Percentiles rank a stretch among this genome's conserved stretches.
Evolutionary conservation across 2,797 vertebrate species (phyloP).

Genomic region (Danio choprae): DNA sequence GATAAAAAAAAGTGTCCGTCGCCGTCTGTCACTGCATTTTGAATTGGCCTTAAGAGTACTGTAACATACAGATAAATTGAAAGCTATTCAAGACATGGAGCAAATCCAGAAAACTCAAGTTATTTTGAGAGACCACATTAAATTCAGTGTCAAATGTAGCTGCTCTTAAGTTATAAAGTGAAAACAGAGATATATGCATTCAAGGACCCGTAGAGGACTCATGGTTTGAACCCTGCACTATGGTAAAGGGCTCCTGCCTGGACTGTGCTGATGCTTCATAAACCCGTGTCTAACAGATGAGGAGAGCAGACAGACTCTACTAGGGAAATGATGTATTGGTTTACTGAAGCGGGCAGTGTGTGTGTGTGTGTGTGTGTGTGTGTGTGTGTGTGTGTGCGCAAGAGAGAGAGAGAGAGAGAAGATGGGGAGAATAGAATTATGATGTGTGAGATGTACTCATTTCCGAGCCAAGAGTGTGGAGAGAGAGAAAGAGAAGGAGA

Average conservation of each 20-base stretch:
- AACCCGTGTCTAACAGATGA: slow-evolving; percentile 50
- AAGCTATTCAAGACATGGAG: not conserved
- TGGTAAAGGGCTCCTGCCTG: slow-evolving; percentile 53
- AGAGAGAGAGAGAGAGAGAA: slow-evolving; percentile 15
- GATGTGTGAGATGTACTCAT: slow-evolving; percentile 54
- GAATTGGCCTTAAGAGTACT: not conserved
- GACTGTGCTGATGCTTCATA: slow-evolving; percentile 56
- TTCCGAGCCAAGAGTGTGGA: slow-evolving; percentile 41
- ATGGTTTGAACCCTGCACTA: slow-evolving; percentile 35
- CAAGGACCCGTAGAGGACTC: slow-evolving; percentile 44
- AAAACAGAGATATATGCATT: slow-evolving; percentile 31
- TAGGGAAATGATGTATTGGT: slow-evolving; percentile 45
- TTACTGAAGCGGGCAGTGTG: slow-evolving; percentile 31
- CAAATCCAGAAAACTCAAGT: not conserved
- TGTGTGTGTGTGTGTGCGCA: not conserved
- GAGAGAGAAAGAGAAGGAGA: not conserved
- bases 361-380: no score
- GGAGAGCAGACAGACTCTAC: slow-evolving; percentile 48
- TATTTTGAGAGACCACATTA: not conserved
- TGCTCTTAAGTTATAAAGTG: not conserved
- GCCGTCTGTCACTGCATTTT: no score
- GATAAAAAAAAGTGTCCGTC: no score
- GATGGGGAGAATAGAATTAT: slow-evolving; percentile 48
- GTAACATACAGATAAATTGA: not conserved
- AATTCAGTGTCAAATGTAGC: not conserved